These are phyloP conservation scores for Saccostrea cuccullata DNA, from an alignment of 1,140 invertebrate genomes.

Conservation along the genomic window DNA sequence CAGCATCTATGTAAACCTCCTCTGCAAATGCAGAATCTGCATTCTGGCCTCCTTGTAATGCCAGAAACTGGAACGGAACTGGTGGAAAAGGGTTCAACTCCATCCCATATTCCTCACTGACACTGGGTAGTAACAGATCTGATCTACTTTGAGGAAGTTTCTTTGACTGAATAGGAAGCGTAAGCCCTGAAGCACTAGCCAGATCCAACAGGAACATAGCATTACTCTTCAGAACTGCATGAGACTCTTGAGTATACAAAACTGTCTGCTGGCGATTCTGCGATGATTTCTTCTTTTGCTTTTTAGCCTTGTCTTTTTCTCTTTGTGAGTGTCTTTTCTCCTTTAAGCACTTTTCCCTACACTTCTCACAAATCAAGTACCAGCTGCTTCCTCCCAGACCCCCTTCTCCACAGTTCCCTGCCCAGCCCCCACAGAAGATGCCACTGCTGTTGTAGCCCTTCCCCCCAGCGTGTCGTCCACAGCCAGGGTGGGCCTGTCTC, in stretches of 20 bases:
- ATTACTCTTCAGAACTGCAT: slow-evolving; percentile 93
- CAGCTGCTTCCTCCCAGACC: slow-evolving; percentile 90
- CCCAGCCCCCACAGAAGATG: slow-evolving; percentile 91
- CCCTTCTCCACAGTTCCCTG: slow-evolving; percentile 92
- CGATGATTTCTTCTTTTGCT: slow-evolving; percentile 74
- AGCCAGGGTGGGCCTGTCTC: slow-evolving; percentile 92
- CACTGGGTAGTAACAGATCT: slow-evolving; percentile 78
- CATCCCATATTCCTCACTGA: slow-evolving; percentile 70
- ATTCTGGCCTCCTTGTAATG: slow-evolving; percentile 71
- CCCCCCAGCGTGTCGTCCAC: slow-evolving; percentile 90
- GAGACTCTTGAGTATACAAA: slow-evolving; percentile 82
- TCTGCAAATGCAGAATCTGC: slow-evolving; percentile 77
- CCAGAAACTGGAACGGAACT: slow-evolving; percentile 74
- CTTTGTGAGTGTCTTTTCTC: slow-evolving; percentile 79
- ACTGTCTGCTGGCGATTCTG: slow-evolving; percentile 69
- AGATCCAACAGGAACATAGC: slow-evolving; percentile 95
- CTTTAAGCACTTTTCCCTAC: slow-evolving; percentile 89
- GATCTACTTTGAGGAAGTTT: slow-evolving; percentile 80
- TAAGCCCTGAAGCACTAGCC: slow-evolving; percentile 83
- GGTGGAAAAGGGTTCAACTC: slow-evolving; percentile 75
- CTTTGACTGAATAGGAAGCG: slow-evolving; percentile 69
- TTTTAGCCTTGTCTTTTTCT: slow-evolving; percentile 77
- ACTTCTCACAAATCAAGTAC: slow-evolving; percentile 94
- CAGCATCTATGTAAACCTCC: slow-evolving; percentile 74
- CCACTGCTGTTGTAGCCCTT: slow-evolving; percentile 93